Evolutionary conservation across 2,888 invertebrate genomes (phyloP), one percentile per base, ranked within the genome.

Genomic region (Trissolcus brochymenae): DNA sequence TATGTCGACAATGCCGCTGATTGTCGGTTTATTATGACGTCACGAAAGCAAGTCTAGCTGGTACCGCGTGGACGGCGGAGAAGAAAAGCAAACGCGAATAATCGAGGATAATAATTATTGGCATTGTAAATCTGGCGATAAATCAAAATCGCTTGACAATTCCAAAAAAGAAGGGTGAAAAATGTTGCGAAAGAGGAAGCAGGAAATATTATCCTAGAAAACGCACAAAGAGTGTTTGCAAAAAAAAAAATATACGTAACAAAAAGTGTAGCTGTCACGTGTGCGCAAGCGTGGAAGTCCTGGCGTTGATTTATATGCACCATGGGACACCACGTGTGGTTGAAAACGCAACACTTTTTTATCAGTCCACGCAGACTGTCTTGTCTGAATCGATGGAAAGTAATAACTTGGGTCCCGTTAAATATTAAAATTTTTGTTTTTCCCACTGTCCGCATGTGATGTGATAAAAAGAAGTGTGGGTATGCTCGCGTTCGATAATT

Each of bases 11-110:
- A 88, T 88, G 86, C 88, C 84, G 83, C 85, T 88, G 88, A 88
- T 88, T 88, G 88, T 80, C 82, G 86, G 82, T 87, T 87, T 86
- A 87, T 88, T 88, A 87, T 88, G 88, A 89, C 88, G 88, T 89
- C 88, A 88, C 84, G 85, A 86, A 86, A 86, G 86, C 83, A 84
- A 87, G 86, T 87, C 85, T 87, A 86, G 87, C 82, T 81, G 85
- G 84, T 82, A 81, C 82, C 81, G 82, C 83, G 81, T 84, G 82
- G 79, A 81, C 84, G 86, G 82, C 84, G 82, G 82, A 86, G 86
- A 84, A 84, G 54, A 59, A 67, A 4, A 41, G 40, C 61, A 25
- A 11, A 16, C 51, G 16, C 46, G 9, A 46, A 46, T 35, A 35
- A 35, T 35, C 35, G 35, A 11, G 35, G 35, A 35, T 35, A 35